Conservation (phyloP, 2,888 invertebrate species). For the Patella pellucida region DNA sequence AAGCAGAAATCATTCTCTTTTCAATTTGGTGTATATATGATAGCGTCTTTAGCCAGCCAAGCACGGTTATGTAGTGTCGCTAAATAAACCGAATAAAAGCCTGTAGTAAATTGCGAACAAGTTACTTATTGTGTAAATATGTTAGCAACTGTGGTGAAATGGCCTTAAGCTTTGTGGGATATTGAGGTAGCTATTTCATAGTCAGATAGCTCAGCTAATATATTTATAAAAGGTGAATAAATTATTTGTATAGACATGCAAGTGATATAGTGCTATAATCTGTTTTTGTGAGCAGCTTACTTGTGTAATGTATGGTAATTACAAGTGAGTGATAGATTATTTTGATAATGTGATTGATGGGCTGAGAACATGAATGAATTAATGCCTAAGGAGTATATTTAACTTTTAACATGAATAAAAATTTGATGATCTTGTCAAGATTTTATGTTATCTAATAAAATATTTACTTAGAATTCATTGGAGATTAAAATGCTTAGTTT, state of each 20-base stretch:
- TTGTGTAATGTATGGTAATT: too few relatives aligned
- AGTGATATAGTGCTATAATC: background rate
- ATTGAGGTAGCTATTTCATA: constrained; percentile 11
- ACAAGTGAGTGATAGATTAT: too few relatives aligned
- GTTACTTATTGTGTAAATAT: constrained; percentile 12
- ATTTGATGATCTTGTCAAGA: too few relatives aligned
- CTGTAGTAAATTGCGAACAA: constrained; percentile 9
- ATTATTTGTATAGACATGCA: constrained; percentile 11
- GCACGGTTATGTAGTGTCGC: constrained; percentile 3
- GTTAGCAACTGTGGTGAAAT: constrained; percentile 12
- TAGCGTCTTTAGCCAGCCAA: constrained; percentile 10
- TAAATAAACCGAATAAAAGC: constrained; percentile 11
- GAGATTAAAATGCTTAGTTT: too few relatives aligned
- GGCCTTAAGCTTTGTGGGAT: constrained; percentile 9
- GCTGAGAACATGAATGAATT: too few relatives aligned
- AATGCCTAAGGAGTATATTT: too few relatives aligned
- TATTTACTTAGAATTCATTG: too few relatives aligned
- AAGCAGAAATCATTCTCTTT: constrained; percentile 3
- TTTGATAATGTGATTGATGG: too few relatives aligned
- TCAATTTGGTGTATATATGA: constrained; percentile 9
- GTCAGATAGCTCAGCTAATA: background rate
- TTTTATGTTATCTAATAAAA: too few relatives aligned
- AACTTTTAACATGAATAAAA: too few relatives aligned
- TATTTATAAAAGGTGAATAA: constrained; percentile 7
- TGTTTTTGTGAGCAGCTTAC: too few relatives aligned